These are phyloP conservation scores for Limosa lapponica DNA, from an alignment of 2,797 vertebrate genomes.

Conservation along the genomic window DNA sequence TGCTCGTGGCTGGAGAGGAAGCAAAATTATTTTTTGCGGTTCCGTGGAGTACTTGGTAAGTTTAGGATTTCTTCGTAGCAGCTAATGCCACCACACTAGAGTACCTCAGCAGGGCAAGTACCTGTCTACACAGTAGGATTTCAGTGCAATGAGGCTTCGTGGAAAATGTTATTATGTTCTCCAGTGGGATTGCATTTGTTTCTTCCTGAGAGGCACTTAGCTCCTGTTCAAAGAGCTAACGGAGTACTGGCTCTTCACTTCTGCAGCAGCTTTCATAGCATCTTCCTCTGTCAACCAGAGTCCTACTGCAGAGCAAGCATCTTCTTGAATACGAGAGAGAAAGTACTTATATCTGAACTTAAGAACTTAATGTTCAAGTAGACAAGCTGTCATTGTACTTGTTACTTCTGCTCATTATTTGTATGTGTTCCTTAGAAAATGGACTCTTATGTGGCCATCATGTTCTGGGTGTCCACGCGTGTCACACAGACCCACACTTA, in stretches of 20 bases:
- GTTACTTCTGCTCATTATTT: background rate
- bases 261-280: background rate
- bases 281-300: background rate
- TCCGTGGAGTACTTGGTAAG: background rate
- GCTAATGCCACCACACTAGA: background rate
- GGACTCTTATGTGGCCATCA: fast-evolving
- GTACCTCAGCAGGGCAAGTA: background rate
- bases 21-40: background rate
- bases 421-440: background rate
- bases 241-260: background rate
- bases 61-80: background rate
- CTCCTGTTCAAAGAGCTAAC: background rate
- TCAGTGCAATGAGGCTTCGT: fast-evolving
- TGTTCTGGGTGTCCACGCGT: background rate
- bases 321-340: background rate
- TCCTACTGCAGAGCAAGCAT: background rate
- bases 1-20: background rate
- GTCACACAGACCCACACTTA: background rate
- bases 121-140: background rate
- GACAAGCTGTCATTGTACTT: background rate
- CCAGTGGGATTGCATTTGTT: background rate
- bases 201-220: background rate
- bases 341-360: background rate
- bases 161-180: background rate
- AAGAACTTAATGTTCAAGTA: background rate